Percentiles rank a stretch among this genome's conserved stretches.
These are phyloP conservation scores for Hesperia comma DNA, from an alignment of 2,888 invertebrate genomes.

Conservation along the genomic window DNA sequence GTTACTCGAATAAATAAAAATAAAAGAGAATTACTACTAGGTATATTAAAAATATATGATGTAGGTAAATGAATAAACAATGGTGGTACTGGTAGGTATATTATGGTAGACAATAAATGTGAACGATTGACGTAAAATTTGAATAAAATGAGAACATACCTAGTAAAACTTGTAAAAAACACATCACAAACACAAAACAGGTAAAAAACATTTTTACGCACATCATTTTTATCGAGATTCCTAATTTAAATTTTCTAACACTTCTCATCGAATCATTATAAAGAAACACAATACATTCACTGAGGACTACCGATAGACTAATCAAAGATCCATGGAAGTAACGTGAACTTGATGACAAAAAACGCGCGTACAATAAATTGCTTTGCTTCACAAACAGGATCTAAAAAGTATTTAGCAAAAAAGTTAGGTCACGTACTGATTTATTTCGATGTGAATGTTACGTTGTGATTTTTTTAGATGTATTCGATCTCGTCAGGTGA, in stretches of 20 bases:
- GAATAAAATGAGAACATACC: slow-evolving; percentile 21
- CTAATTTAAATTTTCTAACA: slow-evolving; percentile 12
- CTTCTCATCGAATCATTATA: slow-evolving; percentile 11
- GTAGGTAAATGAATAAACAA: too few relatives aligned
- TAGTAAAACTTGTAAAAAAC: slow-evolving; percentile 4
- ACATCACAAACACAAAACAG: slow-evolving; percentile 2
- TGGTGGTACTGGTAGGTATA: too few relatives aligned
- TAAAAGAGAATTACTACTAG: too few relatives aligned
- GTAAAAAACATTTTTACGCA: slow-evolving; percentile 15
- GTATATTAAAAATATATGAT: too few relatives aligned
- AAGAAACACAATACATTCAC: slow-evolving; percentile 8
- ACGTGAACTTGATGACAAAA: slow-evolving; percentile 9
- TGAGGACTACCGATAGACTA: slow-evolving; percentile 26
- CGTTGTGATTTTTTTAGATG: background rate
- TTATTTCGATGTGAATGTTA: slow-evolving; percentile 8
- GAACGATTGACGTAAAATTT: too few relatives aligned
- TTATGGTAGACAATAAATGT: too few relatives aligned
- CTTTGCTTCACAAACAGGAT: slow-evolving; percentile 19
- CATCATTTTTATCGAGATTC: slow-evolving; percentile 28
- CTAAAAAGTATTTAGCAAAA: slow-evolving; percentile 36
- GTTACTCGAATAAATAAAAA: too few relatives aligned
- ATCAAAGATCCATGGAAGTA: background rate
- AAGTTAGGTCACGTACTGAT: slow-evolving; percentile 25
- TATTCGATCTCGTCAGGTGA: background rate
- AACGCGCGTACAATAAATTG: slow-evolving; percentile 14